Evolutionary conservation across 30 jellyfish, hydroid and myxozoan genomes (phyloP).

Genomic region (Aurelia sp.): DNA sequence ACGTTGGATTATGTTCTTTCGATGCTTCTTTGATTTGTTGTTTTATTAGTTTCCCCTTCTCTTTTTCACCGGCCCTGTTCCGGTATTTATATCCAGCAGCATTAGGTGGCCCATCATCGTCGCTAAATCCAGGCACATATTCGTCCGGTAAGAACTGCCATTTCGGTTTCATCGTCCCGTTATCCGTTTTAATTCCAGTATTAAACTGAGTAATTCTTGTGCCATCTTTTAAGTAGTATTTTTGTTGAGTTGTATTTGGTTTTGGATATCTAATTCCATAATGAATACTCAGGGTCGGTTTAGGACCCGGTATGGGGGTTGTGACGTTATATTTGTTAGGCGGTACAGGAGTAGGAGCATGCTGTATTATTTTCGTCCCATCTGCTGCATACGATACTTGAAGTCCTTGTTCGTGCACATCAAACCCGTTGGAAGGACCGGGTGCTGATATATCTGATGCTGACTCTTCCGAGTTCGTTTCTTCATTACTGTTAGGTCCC

Average conservation of each 20-base stretch:
- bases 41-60: conserved; percentile 58
- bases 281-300: conserved; percentile 35
- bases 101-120: conserved; percentile 56
- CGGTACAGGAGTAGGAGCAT: conserved; percentile 60
- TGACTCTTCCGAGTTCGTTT: too few relatives aligned
- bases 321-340: conserved; percentile 49
- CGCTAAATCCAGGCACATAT: conserved; percentile 76
- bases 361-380: conserved; percentile 79
- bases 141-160: conserved; percentile 69
- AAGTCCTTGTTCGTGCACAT: conserved; percentile 22
- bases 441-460: neutral
- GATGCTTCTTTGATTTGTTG: conserved; percentile 59
- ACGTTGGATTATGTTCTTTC: conserved; percentile 58
- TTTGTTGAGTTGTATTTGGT: conserved; percentile 63
- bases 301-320: conserved; percentile 52
- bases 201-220: conserved; percentile 75
- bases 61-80: conserved; percentile 68
- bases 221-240: conserved; percentile 48
- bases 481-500: too few relatives aligned
- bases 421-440: neutral
- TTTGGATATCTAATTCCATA: conserved; percentile 63
- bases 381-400: conserved; percentile 67
- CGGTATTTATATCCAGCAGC: conserved; percentile 86
- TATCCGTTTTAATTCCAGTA: conserved; percentile 60
- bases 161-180: conserved; percentile 66